Percentiles rank a stretch among this genome's conserved stretches.
These are phyloP conservation scores for Xerus inauris DNA, from an alignment of 2,113 vertebrate genomes.

Conservation along the genomic window DNA sequence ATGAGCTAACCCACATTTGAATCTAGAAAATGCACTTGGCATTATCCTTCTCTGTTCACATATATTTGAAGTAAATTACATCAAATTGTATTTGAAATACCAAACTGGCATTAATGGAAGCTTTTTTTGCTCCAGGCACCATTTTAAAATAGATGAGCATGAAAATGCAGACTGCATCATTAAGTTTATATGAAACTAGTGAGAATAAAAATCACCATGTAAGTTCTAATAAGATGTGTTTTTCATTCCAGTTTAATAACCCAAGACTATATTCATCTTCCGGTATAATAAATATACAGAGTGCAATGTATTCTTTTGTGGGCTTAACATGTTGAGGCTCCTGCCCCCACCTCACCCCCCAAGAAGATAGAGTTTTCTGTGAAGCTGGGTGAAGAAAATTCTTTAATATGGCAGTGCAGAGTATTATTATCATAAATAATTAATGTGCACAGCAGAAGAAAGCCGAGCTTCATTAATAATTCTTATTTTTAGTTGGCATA, in stretches of 20 bases:
- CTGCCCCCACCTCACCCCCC: conserved; percentile 21
- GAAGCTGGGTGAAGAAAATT: conserved; percentile 89
- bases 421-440: conserved; percentile 94
- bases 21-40: conserved; percentile 85
- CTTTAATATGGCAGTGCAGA: conserved; percentile 90
- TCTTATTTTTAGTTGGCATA: conserved; percentile 92
- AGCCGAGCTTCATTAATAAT: conserved; percentile 92
- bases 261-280: conserved; percentile 93
- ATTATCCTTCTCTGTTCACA: conserved; percentile 90
- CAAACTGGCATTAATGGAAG: conserved; percentile 93
- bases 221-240: conserved; percentile 94
- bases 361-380: conserved; percentile 89
- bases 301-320: conserved; percentile 89
- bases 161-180: conserved; percentile 93
- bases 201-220: conserved; percentile 94
- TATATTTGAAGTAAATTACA: conserved; percentile 93
- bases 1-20: conserved; percentile 86
- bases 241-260: conserved; percentile 94
- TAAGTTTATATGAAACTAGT: conserved; percentile 94
- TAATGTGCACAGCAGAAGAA: conserved; percentile 91
- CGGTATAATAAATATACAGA: conserved; percentile 90
- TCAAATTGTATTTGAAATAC: conserved; percentile 94
- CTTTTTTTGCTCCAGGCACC: conserved; percentile 89
- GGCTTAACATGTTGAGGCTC: conserved; percentile 86
- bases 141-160: conserved; percentile 93